A percentile compares a stretch with the other conserved stretches of the same genome.
Evolutionary conservation across 2,888 invertebrate species (phyloP).

Genomic region (Pterostichus niger): DNA sequence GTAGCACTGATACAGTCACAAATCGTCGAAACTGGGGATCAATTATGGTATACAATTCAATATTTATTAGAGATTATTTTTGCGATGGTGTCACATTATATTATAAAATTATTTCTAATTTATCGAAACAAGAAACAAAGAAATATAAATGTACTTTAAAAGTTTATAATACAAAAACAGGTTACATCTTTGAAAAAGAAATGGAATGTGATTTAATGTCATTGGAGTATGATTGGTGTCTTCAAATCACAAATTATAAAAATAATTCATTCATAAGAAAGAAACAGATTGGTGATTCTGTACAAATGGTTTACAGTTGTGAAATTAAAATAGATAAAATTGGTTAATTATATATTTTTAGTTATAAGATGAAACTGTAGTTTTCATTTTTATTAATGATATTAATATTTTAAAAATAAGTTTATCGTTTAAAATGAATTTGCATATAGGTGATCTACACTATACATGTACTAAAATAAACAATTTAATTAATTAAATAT

Average conservation of each 20-base stretch:
- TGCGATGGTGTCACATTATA: constrained; percentile 8
- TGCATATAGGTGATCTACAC: too few species aligned
- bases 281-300: not conserved
- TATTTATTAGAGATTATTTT: constrained; percentile 17
- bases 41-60: not conserved
- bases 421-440: too few species aligned
- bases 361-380: too few species aligned
- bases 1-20: not conserved
- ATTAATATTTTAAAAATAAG: too few species aligned
- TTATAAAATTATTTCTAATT: constrained; percentile 31
- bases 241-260: constrained; percentile 21
- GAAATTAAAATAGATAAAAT: constrained; percentile 25
- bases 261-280: constrained; percentile 33
- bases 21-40: not conserved
- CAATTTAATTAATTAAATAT: too few species aligned
- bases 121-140: constrained; percentile 32
- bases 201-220: constrained; percentile 20
- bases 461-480: too few species aligned
- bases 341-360: not conserved
- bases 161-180: constrained; percentile 37
- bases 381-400: too few species aligned
- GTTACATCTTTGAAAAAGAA: constrained; percentile 23
- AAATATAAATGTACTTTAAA: constrained; percentile 30
- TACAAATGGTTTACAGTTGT: constrained; percentile 9
- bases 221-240: constrained; percentile 37